Percentiles rank a stretch among this genome's conserved stretches.
phyloP scores from a whole-genome alignment of 2,888 invertebrate genomes.

The Drosophila nigritarsus region DNA sequence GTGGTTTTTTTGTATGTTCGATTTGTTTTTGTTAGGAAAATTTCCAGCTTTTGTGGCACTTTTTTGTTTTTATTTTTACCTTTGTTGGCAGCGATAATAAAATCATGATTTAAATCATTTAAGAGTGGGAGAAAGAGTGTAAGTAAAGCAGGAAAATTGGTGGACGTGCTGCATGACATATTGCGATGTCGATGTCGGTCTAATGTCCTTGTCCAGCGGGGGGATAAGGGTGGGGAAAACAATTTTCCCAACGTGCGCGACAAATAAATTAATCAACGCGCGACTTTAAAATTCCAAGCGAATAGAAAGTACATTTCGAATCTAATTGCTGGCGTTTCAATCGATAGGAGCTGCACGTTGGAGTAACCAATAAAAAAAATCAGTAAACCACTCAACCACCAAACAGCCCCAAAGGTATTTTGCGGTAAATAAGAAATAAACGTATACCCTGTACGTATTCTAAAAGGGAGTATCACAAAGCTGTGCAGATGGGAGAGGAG shows the following conservation, averaged over 20 bases:
- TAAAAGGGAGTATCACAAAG: background rate
- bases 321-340: slow-evolving; percentile 56
- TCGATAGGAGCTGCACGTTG: slow-evolving; percentile 27
- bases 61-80: slow-evolving; percentile 32
- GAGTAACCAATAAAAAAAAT: background rate
- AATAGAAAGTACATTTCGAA: slow-evolving; percentile 55
- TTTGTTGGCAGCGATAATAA: slow-evolving; percentile 27
- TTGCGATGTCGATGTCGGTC: slow-evolving; percentile 35
- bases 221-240: background rate
- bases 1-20: slow-evolving; percentile 5
- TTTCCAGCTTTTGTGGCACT: slow-evolving; percentile 43
- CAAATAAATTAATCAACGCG: slow-evolving; percentile 70
- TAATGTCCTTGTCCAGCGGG: slow-evolving; percentile 31
- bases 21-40: slow-evolving; percentile 28
- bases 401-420: slow-evolving; percentile 9
- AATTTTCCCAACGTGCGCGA: slow-evolving; percentile 11
- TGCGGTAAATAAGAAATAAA: background rate
- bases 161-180: slow-evolving; percentile 61
- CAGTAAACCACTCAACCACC: background rate
- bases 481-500: background rate
- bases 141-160: slow-evolving; percentile 3
- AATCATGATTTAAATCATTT: slow-evolving; percentile 74
- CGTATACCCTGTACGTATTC: background rate
- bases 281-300: slow-evolving; percentile 51
- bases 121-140: slow-evolving; percentile 22